phyloP scores from a whole-genome alignment of 2,113 vertebrate species.

The Syngnathus floridae region DNA sequence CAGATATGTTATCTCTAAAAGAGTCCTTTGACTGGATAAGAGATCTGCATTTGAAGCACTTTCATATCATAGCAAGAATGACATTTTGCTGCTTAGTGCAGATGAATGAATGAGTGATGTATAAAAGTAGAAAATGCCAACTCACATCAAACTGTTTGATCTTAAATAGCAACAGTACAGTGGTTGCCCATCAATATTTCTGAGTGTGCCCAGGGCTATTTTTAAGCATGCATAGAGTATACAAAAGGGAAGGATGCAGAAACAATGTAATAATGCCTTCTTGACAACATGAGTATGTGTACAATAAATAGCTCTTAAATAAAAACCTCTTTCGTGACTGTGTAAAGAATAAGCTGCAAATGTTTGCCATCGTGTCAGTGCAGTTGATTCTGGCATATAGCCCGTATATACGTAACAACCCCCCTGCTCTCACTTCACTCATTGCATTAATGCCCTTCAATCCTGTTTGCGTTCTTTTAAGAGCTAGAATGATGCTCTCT shows the following conservation, averaged over 20 bases:
- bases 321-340: not conserved
- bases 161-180: not conserved
- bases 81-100: constrained; percentile 8
- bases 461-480: constrained; percentile 27
- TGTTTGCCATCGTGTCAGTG: not conserved
- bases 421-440: not conserved
- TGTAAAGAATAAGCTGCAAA: not conserved
- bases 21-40: constrained; percentile 25
- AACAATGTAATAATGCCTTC: not conserved
- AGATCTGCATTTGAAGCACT: constrained; percentile 26
- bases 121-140: constrained; percentile 12
- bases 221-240: not conserved
- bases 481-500: constrained; percentile 43
- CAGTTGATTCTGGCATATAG: not conserved
- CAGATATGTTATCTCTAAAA: constrained; percentile 27
- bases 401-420: not conserved
- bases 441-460: not conserved
- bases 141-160: not conserved
- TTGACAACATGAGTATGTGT: too few relatives aligned
- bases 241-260: not conserved
- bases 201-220: not conserved
- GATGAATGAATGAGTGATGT: constrained; percentile 2
- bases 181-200: not conserved
- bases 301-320: not conserved
- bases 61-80: constrained; percentile 13